Evolutionary conservation across 1,140 invertebrate species (phyloP), one percentile per base, ranked within the genome.

Genomic region (Drosophila arizonae): DNA sequence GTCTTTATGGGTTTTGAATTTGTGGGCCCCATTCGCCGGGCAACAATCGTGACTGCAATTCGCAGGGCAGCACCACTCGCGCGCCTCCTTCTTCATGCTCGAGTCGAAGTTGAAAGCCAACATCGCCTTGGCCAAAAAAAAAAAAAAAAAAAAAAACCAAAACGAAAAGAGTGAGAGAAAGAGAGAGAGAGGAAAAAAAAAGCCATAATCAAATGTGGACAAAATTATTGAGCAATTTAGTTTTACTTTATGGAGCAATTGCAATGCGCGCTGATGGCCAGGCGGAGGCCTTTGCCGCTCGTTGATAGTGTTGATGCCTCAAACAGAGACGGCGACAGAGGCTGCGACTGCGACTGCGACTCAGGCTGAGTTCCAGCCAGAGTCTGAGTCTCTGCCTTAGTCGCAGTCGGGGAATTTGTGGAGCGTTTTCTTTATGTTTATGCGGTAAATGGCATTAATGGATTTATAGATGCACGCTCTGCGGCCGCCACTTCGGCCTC

Each of bases 151-250:
- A 10, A 1, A 11, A 6, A 11, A 10, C 11, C 11, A 39, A 39
- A 30, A 5, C 28, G 8, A 11, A 11, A 11, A 13, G 21, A 24
- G 21, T 1, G 21, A 24, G 1, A 24, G 21, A 24, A 24, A 24
- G 21, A 24, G 21, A 24, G 21, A 24, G 21, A 24, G 21, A 24
- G 21, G 3, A 39, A 36, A 36, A 36, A 36, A 36, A 36, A 88
- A 88, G 84, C 88, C 84, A 89, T 88, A 84, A 88, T 88, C 84
- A 89, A 89, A 89, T 89, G 85, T 89, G 85, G 85, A 89, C 85
- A 89, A 89, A 89, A 89, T 89, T 89, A 89, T 89, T 89, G 85
- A 89, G 85, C 85, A 90, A 89, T 89, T 89, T 89, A 89, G 85
- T 89, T 89, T 89, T 89, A 89, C 77, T 89, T 89, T 89, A 89